phyloP scores from a whole-genome alignment of 2,797 vertebrate genomes.

The Picus viridis region DNA sequence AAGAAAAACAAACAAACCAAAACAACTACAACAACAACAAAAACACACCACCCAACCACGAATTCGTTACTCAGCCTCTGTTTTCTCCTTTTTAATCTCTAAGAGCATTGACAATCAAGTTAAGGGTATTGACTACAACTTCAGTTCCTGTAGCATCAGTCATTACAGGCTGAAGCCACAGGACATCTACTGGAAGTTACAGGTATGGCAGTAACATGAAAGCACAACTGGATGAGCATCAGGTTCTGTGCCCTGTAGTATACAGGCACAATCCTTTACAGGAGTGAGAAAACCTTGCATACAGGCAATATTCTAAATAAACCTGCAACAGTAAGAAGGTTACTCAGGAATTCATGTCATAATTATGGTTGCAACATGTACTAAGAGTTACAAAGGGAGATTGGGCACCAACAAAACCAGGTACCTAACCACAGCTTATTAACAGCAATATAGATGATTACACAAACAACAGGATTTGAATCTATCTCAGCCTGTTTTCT shows the following conservation, averaged over 20 bases:
- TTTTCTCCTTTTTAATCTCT: not conserved
- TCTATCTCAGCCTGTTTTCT: not conserved
- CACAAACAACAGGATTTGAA: not conserved
- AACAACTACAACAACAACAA: too few species aligned
- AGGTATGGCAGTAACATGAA: not conserved
- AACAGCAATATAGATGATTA: not conserved
- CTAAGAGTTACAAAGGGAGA: not conserved
- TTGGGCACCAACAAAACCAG: not conserved
- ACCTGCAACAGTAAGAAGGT: not conserved
- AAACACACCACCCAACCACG: not conserved
- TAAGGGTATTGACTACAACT: accelerated
- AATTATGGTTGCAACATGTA: not conserved
- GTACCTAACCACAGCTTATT: not conserved
- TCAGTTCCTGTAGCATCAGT: not conserved
- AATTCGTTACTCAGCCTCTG: not conserved
- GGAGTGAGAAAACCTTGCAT: not conserved
- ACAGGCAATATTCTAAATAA: not conserved
- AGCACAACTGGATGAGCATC: not conserved
- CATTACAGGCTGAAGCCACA: not conserved
- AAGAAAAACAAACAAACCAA: not conserved
- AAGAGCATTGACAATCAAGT: accelerated
- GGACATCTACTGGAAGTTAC: not conserved
- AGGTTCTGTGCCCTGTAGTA: not conserved
- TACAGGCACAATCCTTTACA: not conserved
- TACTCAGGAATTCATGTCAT: not conserved